phyloP scores from a whole-genome alignment of 2,113 vertebrate species.

The Actinemys pallida region DNA sequence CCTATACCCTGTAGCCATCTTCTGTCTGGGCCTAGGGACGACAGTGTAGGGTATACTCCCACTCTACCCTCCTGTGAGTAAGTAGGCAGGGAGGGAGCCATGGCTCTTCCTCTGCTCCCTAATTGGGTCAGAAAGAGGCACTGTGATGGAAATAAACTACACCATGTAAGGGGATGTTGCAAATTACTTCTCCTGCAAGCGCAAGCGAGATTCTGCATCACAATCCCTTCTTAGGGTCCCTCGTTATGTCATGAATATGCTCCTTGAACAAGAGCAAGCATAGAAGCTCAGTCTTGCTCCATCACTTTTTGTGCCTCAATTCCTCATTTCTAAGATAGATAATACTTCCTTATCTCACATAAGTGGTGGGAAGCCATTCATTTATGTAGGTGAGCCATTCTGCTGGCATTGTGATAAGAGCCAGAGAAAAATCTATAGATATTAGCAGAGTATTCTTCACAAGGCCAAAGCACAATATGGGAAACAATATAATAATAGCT shows the following conservation, averaged over 20 bases:
- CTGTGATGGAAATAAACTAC: neutral
- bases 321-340: too few species aligned
- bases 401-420: too few species aligned
- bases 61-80: neutral
- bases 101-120: neutral
- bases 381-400: too few species aligned
- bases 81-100: neutral
- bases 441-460: too few species aligned
- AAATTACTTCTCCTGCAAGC: neutral
- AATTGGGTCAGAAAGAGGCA: neutral
- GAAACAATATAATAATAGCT: too few species aligned
- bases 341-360: too few species aligned
- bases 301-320: neutral
- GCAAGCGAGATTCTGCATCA: neutral
- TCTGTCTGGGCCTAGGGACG: neutral
- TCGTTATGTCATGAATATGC: neutral
- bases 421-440: too few species aligned
- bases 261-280: neutral
- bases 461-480: too few species aligned
- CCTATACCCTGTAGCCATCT: neutral
- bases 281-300: neutral
- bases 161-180: neutral
- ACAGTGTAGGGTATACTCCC: neutral
- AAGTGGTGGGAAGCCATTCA: too few species aligned
- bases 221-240: neutral